These are phyloP conservation scores for Colletes latitarsis DNA, from an alignment of 1,140 invertebrate genomes.

Conservation along the genomic window DNA sequence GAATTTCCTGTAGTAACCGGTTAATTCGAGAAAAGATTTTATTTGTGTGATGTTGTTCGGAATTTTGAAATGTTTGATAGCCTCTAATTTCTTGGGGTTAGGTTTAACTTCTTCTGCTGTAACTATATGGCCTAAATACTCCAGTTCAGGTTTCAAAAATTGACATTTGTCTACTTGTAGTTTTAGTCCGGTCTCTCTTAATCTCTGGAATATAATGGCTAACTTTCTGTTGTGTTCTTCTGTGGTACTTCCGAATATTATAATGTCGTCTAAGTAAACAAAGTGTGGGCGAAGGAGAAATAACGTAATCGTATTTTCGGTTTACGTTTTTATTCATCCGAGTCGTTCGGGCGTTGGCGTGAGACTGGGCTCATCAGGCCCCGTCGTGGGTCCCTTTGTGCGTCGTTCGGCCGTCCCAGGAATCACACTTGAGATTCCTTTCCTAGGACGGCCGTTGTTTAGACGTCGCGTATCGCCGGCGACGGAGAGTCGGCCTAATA, in stretches of 20 bases:
- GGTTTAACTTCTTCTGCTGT: background rate
- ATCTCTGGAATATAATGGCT: background rate
- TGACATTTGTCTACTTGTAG: background rate
- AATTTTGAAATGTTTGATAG: background rate
- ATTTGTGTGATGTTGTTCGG: background rate
- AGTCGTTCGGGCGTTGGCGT: too few species aligned
- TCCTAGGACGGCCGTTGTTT: too few species aligned
- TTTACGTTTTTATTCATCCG: too few species aligned
- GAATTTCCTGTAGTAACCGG: background rate
- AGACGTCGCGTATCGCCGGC: too few species aligned
- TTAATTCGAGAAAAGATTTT: background rate
- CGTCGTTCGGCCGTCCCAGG: too few species aligned
- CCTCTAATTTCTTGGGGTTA: background rate
- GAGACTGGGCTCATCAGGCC: too few species aligned
- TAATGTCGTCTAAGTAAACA: background rate
- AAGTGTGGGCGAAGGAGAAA: too few species aligned
- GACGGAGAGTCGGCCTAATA: too few species aligned
- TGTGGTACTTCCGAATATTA: background rate
- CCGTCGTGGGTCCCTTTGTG: too few species aligned
- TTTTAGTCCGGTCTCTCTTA: background rate
- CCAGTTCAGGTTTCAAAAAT: background rate
- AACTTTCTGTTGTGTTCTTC: background rate
- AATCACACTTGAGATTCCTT: too few species aligned
- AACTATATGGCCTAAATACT: background rate
- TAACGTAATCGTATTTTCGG: too few species aligned